Conservation (phyloP, 2,797 vertebrate species). For the Acanthurus tractus region DNA sequence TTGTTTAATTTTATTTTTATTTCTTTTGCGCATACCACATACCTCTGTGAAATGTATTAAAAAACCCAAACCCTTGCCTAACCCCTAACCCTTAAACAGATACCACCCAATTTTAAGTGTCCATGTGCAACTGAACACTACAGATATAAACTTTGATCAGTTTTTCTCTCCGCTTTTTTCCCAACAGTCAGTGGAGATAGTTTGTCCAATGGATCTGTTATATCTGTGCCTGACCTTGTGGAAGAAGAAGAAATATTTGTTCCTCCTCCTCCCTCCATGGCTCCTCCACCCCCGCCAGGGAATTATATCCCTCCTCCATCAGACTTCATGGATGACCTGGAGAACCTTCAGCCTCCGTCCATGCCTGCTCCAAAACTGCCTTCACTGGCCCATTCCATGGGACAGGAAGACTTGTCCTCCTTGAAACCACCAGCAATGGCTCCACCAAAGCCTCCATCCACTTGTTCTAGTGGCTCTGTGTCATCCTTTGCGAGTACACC, state of each 20-base stretch:
- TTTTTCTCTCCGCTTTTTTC: slow-evolving; percentile 22
- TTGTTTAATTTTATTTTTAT: no score
- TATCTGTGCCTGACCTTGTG: slow-evolving; percentile 59
- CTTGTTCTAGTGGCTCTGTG: slow-evolving; percentile 53
- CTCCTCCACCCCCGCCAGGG: slow-evolving; percentile 82
- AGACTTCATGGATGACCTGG: slow-evolving; percentile 73
- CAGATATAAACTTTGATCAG: no score
- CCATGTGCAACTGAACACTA: no score
- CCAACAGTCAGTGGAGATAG: slow-evolving; percentile 62
- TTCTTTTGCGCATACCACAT: no score
- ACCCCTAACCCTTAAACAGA: no score
- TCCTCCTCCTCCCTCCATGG: slow-evolving; percentile 82
- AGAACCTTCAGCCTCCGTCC: slow-evolving; percentile 63
- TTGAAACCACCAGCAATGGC: slow-evolving; percentile 80
- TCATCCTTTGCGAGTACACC: slow-evolving; percentile 56
- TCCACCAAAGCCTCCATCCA: slow-evolving; percentile 82
- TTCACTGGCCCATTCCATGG: slow-evolving; percentile 27
- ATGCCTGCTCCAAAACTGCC: slow-evolving; percentile 70
- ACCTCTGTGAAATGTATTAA: no score
- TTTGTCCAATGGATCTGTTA: slow-evolving; percentile 67
- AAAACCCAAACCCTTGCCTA: no score
- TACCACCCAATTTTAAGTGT: no score
- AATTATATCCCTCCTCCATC: slow-evolving; percentile 69
- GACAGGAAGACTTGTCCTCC: slow-evolving; percentile 49
- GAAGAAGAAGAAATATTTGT: slow-evolving; percentile 78